These are phyloP conservation scores for Drosophila ustulata DNA, from an alignment of 2,888 invertebrate species.

Conservation along the genomic window DNA sequence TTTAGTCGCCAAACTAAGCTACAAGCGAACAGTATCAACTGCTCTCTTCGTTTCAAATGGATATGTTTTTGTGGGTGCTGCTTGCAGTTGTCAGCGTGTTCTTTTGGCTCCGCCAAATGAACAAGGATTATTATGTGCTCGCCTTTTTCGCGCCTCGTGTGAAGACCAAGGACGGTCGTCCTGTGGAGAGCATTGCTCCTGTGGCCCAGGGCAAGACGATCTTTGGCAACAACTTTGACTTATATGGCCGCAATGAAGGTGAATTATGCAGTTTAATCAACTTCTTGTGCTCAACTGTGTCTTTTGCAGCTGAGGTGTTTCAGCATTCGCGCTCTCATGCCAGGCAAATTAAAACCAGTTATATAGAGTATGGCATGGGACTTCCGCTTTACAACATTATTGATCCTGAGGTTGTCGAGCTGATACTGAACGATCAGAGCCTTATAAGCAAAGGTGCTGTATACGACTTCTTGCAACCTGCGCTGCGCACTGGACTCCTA, in stretches of 20 bases:
- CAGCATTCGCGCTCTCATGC: slow-evolving; percentile 41
- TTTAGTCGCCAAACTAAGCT: slow-evolving; percentile 7
- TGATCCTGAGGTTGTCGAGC: slow-evolving; percentile 72
- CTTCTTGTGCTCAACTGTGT: not conserved
- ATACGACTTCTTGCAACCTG: slow-evolving; percentile 74
- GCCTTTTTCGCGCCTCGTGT: slow-evolving; percentile 65
- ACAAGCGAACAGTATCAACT: not conserved
- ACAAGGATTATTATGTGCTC: slow-evolving; percentile 61
- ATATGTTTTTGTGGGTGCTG: slow-evolving; percentile 37
- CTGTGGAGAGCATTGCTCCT: slow-evolving; percentile 64
- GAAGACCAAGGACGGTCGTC: slow-evolving; percentile 68
- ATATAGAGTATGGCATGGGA: slow-evolving; percentile 63
- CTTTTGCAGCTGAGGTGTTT: slow-evolving; percentile 60
- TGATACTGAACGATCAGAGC: slow-evolving; percentile 70
- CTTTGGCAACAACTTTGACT: slow-evolving; percentile 79
- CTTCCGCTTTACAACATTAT: slow-evolving; percentile 68
- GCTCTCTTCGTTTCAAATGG: slow-evolving; percentile 24
- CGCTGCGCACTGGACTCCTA: slow-evolving; percentile 71
- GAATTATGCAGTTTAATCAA: not conserved
- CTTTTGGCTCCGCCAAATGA: slow-evolving; percentile 57
- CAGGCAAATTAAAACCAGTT: slow-evolving; percentile 53
- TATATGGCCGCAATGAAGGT: slow-evolving; percentile 55
- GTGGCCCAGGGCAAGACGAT: slow-evolving; percentile 63
- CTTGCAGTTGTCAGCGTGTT: slow-evolving; percentile 37
- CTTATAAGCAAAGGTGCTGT: slow-evolving; percentile 71